These are phyloP conservation scores for Dissostichus mawsoni DNA, from an alignment of 2,113 vertebrate genomes.

Conservation along the genomic window DNA sequence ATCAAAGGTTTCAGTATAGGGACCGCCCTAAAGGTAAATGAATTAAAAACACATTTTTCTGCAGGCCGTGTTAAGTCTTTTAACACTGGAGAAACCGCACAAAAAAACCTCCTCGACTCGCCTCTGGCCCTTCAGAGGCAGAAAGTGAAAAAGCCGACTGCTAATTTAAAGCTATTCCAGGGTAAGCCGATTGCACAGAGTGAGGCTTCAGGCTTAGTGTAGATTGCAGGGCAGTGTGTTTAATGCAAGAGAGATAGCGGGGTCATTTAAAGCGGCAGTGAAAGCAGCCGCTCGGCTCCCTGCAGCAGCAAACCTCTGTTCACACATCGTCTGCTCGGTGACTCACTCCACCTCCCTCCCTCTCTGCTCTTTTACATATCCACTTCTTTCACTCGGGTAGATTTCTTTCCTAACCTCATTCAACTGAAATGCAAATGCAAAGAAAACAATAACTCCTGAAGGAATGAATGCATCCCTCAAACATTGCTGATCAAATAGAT, in stretches of 20 bases:
- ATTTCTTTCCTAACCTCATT: background rate
- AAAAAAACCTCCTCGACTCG: background rate
- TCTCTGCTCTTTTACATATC: too few species aligned
- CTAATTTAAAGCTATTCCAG: constrained; percentile 77
- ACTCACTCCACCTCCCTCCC: background rate
- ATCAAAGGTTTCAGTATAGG: constrained; percentile 57
- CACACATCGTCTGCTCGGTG: constrained; percentile 24
- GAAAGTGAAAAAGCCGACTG: constrained; percentile 72
- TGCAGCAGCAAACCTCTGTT: constrained; percentile 43
- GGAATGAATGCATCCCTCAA: constrained; percentile 6
- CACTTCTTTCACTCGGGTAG: too few species aligned
- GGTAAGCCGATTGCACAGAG: constrained; percentile 78
- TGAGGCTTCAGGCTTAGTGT: constrained; percentile 76
- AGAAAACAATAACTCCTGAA: constrained; percentile 9
- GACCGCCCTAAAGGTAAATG: constrained; percentile 63
- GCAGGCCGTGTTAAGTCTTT: constrained; percentile 50
- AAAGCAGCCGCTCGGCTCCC: constrained; percentile 60
- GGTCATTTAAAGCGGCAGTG: constrained; percentile 74
- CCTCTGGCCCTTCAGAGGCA: constrained; percentile 62
- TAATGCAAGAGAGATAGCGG: constrained; percentile 72
- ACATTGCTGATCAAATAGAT: constrained; percentile 16
- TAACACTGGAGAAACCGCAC: constrained; percentile 28
- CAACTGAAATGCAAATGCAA: constrained; percentile 14
- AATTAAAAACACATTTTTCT: constrained; percentile 65
- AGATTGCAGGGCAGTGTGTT: constrained; percentile 78